These are phyloP conservation scores for Bhutanitis thaidina DNA, from an alignment of 2,888 invertebrate species.

Conservation along the genomic window DNA sequence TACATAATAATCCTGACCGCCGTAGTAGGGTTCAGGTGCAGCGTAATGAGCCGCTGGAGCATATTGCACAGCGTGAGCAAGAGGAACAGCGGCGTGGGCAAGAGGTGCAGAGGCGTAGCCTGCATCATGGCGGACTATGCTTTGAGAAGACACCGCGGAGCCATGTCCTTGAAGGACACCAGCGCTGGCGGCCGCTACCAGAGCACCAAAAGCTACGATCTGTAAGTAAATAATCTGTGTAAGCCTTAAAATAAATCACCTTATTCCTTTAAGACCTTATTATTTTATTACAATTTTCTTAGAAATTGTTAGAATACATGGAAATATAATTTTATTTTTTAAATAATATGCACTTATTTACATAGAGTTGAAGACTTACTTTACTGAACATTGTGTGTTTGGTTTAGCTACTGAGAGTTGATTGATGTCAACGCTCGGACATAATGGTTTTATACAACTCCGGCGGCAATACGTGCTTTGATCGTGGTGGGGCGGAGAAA, in stretches of 20 bases:
- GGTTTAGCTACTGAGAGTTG: constrained; percentile 46
- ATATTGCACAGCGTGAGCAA: constrained; percentile 22
- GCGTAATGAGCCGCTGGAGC: constrained; percentile 27
- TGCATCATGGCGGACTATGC: constrained; percentile 25
- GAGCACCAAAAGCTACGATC: constrained; percentile 29
- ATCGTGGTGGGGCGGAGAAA: constrained; percentile 56
- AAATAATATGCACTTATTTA: too few species aligned
- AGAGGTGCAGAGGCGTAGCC: constrained; percentile 38
- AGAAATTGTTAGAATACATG: too few species aligned
- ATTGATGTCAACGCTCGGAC: constrained; percentile 52
- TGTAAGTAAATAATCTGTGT: constrained; percentile 1
- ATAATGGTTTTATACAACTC: constrained; percentile 56
- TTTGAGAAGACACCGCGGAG: constrained; percentile 27
- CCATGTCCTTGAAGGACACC: constrained; percentile 37
- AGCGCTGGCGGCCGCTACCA: constrained; percentile 45
- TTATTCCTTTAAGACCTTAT: background rate
- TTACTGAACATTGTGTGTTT: constrained; percentile 60
- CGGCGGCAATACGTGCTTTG: constrained; percentile 17
- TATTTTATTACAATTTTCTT: background rate
- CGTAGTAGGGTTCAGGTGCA: constrained; percentile 32
- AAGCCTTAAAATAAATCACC: background rate
- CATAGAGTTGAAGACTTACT: constrained; percentile 39
- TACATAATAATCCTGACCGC: constrained; percentile 35
- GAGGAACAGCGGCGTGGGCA: constrained; percentile 27
- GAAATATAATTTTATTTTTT: too few species aligned